Conservation (phyloP, 2,888 invertebrate species). For the Eupithecia tripunctaria region DNA sequence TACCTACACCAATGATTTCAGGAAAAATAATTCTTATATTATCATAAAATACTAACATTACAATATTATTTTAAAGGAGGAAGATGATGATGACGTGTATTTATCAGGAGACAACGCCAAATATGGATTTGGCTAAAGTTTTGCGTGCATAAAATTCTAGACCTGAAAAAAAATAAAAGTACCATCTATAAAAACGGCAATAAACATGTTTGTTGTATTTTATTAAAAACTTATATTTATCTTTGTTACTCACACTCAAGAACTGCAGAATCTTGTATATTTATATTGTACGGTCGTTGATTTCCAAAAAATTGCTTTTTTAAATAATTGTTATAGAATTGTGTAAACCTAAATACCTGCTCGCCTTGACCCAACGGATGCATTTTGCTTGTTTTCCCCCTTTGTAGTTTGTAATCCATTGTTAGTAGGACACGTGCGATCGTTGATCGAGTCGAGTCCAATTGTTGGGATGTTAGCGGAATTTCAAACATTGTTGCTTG, state of each 20-base stretch:
- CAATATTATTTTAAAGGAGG: neutral
- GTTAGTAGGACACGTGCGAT: slow-evolving; percentile 42
- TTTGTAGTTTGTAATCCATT: slow-evolving; percentile 43
- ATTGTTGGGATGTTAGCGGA: slow-evolving; percentile 18
- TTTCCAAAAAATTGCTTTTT: neutral
- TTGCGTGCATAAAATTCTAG: neutral
- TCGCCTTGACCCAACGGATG: slow-evolving; percentile 58
- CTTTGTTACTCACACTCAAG: no score
- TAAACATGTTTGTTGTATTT: no score
- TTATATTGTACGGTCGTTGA: neutral
- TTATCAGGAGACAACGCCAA: neutral
- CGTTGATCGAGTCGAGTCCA: slow-evolving; percentile 12
- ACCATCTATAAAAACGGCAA: no score
- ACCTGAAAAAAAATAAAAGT: neutral
- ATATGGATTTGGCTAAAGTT: neutral
- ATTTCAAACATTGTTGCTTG: neutral
- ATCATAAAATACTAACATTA: neutral
- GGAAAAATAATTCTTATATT: neutral
- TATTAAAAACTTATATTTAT: no score
- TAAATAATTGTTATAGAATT: slow-evolving; percentile 6
- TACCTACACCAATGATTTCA: neutral
- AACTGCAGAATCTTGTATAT: neutral
- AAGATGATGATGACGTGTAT: neutral
- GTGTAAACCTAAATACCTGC: slow-evolving; percentile 12
- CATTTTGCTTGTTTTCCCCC: slow-evolving; percentile 54